A percentile compares a stretch with the other conserved stretches of the same genome.
Conservation (phyloP, 1,140 invertebrate genomes). For the Myzus persicae region DNA sequence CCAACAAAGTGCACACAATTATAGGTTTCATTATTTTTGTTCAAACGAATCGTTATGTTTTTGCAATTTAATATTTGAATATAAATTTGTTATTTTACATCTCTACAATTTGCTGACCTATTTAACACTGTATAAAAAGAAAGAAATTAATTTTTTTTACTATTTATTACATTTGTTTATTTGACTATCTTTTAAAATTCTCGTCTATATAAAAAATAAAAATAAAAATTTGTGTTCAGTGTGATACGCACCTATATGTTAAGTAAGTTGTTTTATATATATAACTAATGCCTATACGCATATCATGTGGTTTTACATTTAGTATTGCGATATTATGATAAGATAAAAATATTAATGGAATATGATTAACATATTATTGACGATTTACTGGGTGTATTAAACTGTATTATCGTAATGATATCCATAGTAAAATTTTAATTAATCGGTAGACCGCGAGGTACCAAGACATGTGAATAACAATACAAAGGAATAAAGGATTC, state of each 20-base stretch:
- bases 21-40: background rate
- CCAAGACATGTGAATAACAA: background rate
- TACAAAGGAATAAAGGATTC: background rate
- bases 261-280: background rate
- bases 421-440: background rate
- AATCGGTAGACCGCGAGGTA: background rate
- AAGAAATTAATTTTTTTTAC: background rate
- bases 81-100: background rate
- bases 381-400: background rate
- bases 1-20: background rate
- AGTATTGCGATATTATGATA: background rate
- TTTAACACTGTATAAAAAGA: background rate
- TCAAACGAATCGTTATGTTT: background rate
- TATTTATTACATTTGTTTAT: background rate
- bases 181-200: background rate
- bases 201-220: background rate
- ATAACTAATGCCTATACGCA: background rate
- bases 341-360: background rate
- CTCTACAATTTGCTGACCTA: background rate
- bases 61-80: background rate
- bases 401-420: background rate
- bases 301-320: background rate
- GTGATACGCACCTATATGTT: background rate
- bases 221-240: background rate
- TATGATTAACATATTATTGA: background rate